Percentiles rank a stretch among this genome's conserved stretches.
phyloP scores from a whole-genome alignment of 37 sponge, comb jelly and placozoan genomes.

The Beroe ovata region DNA sequence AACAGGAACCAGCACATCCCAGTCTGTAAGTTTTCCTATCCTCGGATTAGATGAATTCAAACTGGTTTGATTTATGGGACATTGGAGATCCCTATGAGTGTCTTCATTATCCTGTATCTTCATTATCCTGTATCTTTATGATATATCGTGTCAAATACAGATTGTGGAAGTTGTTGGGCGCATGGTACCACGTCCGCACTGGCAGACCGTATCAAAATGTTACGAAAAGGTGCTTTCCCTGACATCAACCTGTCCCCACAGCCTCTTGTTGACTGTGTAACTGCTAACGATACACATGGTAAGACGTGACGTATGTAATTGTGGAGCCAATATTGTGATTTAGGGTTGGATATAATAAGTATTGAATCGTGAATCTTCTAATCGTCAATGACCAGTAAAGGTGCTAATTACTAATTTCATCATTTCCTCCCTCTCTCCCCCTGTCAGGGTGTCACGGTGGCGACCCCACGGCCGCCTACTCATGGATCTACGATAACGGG shows the following conservation, averaged over 20 bases:
- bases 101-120: too few species aligned
- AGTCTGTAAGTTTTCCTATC: conserved; percentile 81
- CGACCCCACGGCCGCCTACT: conserved; percentile 84
- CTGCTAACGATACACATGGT: conserved; percentile 69
- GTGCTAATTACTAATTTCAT: too few species aligned
- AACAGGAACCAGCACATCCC: conserved; percentile 89
- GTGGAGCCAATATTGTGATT: too few species aligned
- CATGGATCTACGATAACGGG: conserved; percentile 79
- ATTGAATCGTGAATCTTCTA: too few species aligned
- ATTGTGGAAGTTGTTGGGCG: conserved; percentile 88
- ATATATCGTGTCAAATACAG: conserved; percentile 69
- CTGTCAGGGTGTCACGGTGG: conserved; percentile 77
- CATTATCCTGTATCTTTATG: too few species aligned
- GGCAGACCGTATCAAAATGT: conserved; percentile 76
- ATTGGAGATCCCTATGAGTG: too few species aligned
- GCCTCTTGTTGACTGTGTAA: conserved; percentile 80
- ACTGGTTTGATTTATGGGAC: too few species aligned
- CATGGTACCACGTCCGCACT: conserved; percentile 81
- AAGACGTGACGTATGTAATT: too few species aligned
- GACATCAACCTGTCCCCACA: conserved; percentile 75
- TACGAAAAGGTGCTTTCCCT: conserved; percentile 75
- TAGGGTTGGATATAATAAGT: too few species aligned
- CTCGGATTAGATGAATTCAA: too few species aligned
- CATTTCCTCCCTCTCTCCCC: too few species aligned
- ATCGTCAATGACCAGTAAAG: too few species aligned